Conservation (phyloP, 2,797 vertebrate species). For the Todus mexicanus region DNA sequence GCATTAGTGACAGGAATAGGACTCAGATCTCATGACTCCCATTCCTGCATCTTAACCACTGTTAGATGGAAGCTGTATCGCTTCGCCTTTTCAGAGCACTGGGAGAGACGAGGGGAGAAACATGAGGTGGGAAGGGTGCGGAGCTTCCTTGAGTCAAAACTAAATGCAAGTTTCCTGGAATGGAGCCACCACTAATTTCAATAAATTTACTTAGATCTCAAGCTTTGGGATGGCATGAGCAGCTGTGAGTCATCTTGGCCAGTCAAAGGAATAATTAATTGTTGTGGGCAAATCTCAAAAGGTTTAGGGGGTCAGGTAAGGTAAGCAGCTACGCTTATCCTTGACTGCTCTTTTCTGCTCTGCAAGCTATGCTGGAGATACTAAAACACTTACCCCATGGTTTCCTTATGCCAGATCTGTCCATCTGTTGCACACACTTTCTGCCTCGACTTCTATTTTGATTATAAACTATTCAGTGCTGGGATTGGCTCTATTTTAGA, state of each 20-base stretch:
- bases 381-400: constrained; percentile 11
- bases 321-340: constrained; percentile 60
- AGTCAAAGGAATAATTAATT: constrained; percentile 70
- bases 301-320: constrained; percentile 65
- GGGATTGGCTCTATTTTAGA: constrained; percentile 3
- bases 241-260: constrained; percentile 70
- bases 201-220: constrained; percentile 66
- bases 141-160: constrained; percentile 47
- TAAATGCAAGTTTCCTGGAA: constrained; percentile 58
- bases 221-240: constrained; percentile 65
- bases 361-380: constrained; percentile 33
- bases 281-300: constrained; percentile 68
- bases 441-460: constrained; percentile 34
- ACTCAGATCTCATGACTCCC: constrained; percentile 31
- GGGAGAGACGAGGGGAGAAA: constrained; percentile 3
- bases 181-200: constrained; percentile 62
- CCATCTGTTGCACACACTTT: constrained; percentile 55
- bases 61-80: background rate
- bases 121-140: constrained; percentile 32
- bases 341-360: constrained; percentile 64
- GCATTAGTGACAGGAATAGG: constrained; percentile 34
- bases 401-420: constrained; percentile 27
- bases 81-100: background rate
- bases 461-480: constrained; percentile 25
- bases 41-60: constrained; percentile 26